Evolutionary conservation across 1,140 invertebrate species (phyloP).

Genomic region (Leucophenga varia): DNA sequence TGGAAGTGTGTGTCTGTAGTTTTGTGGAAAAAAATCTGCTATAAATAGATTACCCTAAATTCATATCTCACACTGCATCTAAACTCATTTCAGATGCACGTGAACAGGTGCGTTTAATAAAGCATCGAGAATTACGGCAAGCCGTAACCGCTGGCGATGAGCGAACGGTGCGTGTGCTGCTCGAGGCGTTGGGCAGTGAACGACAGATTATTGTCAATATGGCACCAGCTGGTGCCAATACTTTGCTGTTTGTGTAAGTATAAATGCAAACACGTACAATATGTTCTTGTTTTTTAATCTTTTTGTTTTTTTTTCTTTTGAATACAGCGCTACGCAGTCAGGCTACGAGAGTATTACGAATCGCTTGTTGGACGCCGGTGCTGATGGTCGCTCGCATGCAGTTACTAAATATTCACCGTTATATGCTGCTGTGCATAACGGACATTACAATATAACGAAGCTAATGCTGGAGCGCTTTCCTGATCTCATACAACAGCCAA

Average conservation of each 20-base stretch:
- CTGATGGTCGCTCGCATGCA: conserved; percentile 83
- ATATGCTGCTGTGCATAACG: conserved; percentile 88
- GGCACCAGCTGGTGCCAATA: conserved; percentile 82
- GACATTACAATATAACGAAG: conserved; percentile 77
- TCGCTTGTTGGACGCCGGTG: conserved; percentile 76
- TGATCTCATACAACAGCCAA: conserved; percentile 67
- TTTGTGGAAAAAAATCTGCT: neutral
- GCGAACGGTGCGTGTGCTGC: conserved; percentile 63
- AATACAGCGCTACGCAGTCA: conserved; percentile 72
- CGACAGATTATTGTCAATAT: conserved; percentile 78
- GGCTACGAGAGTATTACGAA: conserved; percentile 80
- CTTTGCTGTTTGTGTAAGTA: conserved; percentile 79
- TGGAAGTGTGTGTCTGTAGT: neutral
- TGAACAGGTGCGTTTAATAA: conserved; percentile 69
- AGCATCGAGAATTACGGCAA: conserved; percentile 72
- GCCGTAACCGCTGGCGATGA: conserved; percentile 71
- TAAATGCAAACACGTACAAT: neutral
- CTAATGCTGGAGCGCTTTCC: conserved; percentile 73
- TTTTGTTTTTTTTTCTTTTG: neutral
- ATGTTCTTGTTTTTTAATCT: neutral
- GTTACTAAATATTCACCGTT: conserved; percentile 90
- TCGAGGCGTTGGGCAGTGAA: conserved; percentile 66
- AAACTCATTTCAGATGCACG: conserved; percentile 66
- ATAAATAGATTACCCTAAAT: neutral
- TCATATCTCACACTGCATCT: neutral